phyloP scores from a whole-genome alignment of 2,888 invertebrate species.

The Ophion slaviceki region DNA sequence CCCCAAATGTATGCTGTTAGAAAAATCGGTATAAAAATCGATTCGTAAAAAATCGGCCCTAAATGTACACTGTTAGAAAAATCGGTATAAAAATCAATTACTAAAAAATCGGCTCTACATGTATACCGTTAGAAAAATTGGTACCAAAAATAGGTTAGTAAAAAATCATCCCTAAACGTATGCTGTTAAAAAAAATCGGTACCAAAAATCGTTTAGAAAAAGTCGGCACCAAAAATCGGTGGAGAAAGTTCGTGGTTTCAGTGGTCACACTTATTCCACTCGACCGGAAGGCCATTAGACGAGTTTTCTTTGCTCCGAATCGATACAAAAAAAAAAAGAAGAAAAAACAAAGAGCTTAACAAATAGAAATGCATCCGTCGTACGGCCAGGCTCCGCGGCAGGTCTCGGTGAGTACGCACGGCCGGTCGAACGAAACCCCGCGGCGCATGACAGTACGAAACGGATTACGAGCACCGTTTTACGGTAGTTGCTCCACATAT shows the following conservation, averaged over 20 bases:
- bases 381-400: background rate
- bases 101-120: background rate
- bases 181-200: background rate
- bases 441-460: constrained; percentile 68
- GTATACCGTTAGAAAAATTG: background rate
- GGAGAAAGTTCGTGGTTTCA: background rate
- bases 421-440: constrained; percentile 57
- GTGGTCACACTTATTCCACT: background rate
- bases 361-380: background rate
- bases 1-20: too few relatives aligned
- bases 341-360: background rate
- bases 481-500: constrained; percentile 48
- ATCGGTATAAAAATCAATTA: background rate
- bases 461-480: constrained; percentile 65
- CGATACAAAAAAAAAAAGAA: constrained; percentile 23
- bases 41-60: too few relatives aligned
- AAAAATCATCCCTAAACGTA: background rate
- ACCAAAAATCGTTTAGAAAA: background rate
- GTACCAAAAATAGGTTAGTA: background rate
- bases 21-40: too few relatives aligned
- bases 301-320: constrained; percentile 13
- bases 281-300: background rate
- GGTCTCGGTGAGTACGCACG: constrained; percentile 35
- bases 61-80: too few relatives aligned
- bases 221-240: background rate